phyloP scores from a whole-genome alignment of 2,888 invertebrate genomes.

The Silvanus unidentatus region DNA sequence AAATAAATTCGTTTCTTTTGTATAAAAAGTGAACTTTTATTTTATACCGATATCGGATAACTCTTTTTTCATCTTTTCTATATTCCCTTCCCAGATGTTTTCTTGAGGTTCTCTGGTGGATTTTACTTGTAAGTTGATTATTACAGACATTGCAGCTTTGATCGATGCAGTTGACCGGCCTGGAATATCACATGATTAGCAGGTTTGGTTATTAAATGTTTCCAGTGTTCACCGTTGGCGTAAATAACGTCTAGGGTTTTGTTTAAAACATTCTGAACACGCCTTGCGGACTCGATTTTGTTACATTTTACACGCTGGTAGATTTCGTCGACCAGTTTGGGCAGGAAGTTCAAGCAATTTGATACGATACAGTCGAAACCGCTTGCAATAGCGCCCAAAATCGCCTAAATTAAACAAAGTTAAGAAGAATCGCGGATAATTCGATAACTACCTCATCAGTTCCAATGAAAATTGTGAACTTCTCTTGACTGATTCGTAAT shows the following conservation, averaged over 20 bases:
- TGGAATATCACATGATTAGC: not conserved
- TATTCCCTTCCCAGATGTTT: slow-evolving; percentile 20
- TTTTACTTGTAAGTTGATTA: not conserved
- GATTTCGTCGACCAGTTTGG: not conserved
- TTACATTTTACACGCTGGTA: not conserved
- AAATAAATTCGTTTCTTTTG: no score
- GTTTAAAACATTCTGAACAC: not conserved
- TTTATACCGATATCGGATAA: not conserved
- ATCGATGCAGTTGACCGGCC: not conserved
- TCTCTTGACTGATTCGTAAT: slow-evolving; percentile 36
- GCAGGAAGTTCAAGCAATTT: not conserved
- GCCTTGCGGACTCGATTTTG: not conserved
- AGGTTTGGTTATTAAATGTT: not conserved
- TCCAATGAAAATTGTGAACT: slow-evolving; percentile 39
- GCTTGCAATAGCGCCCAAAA: not conserved
- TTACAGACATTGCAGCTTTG: not conserved
- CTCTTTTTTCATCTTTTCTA: not conserved
- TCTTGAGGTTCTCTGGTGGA: not conserved
- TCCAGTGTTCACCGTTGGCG: no score
- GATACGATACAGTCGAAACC: not conserved
- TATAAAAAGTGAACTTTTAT: no score
- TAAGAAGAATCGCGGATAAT: not conserved
- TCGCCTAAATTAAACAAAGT: not conserved
- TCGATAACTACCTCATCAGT: slow-evolving; percentile 35
- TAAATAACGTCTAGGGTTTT: not conserved